These are phyloP conservation scores for Phocoena phocoena DNA, from an alignment of 2,113 vertebrate genomes.

Conservation along the genomic window DNA sequence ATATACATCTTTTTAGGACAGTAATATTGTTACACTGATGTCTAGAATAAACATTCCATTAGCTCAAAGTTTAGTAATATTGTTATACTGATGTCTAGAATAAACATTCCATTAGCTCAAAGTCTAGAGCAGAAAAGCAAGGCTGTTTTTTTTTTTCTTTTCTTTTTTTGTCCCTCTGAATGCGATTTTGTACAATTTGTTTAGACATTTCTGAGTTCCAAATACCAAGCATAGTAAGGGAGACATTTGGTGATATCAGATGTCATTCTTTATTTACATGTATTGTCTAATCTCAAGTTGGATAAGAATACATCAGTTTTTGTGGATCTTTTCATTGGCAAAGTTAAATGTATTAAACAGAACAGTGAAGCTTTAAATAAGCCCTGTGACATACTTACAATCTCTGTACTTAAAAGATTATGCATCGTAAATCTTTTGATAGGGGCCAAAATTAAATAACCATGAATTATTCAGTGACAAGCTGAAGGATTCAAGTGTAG, in stretches of 20 bases:
- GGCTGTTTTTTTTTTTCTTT: neutral
- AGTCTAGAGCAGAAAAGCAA: slow-evolving; percentile 14
- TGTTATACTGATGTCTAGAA: slow-evolving; percentile 75
- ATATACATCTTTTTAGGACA: slow-evolving; percentile 32
- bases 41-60: slow-evolving; percentile 77
- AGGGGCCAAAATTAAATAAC: slow-evolving; percentile 69
- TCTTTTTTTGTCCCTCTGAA: neutral
- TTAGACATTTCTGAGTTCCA: slow-evolving; percentile 58
- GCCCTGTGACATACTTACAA: slow-evolving; percentile 63
- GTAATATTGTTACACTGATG: slow-evolving; percentile 70
- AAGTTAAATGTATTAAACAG: slow-evolving; percentile 55
- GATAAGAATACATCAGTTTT: slow-evolving; percentile 58
- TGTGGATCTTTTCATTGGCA: slow-evolving; percentile 66
- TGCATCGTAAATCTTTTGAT: slow-evolving; percentile 74
- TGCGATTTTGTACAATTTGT: slow-evolving; percentile 50
- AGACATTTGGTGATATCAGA: slow-evolving; percentile 70
- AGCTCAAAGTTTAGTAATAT: slow-evolving; percentile 62
- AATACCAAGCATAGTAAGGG: slow-evolving; percentile 35
- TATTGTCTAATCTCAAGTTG: slow-evolving; percentile 54
- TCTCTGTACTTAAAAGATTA: slow-evolving; percentile 71
- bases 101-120: slow-evolving; percentile 71
- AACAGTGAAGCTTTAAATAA: slow-evolving; percentile 68
- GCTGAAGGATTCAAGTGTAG: slow-evolving; percentile 54
- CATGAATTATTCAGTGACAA: slow-evolving; percentile 73
- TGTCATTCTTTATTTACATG: slow-evolving; percentile 65